phyloP scores from a whole-genome alignment of 2,888 invertebrate species.

The Cephus spinipes region DNA sequence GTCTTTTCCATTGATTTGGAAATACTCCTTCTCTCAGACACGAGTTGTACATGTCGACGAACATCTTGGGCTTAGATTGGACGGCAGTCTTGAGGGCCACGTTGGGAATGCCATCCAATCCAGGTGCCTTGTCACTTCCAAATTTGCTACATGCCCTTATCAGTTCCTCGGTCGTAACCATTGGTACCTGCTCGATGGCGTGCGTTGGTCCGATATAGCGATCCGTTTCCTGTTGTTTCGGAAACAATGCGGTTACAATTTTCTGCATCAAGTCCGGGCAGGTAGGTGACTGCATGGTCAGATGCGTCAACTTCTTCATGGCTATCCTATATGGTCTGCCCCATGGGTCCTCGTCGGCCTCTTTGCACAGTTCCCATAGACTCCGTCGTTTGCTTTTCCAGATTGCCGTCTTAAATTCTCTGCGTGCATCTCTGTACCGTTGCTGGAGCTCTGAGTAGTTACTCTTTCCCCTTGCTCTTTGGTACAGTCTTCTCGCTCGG shows the following conservation, averaged over 20 bases:
- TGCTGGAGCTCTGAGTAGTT: slow-evolving; percentile 9
- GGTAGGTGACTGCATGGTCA: slow-evolving; percentile 16
- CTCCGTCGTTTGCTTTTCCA: slow-evolving; percentile 22
- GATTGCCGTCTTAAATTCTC: slow-evolving; percentile 18
- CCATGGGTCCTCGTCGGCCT: slow-evolving; percentile 37
- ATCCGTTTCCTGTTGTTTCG: slow-evolving; percentile 16
- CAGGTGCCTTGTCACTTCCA: slow-evolving; percentile 33
- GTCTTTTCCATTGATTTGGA: slow-evolving; percentile 23
- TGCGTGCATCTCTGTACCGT: slow-evolving; percentile 13
- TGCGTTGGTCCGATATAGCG: background rate
- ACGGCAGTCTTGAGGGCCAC: slow-evolving; percentile 29
- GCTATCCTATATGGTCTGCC: slow-evolving; percentile 38
- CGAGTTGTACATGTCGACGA: too few relatives aligned
- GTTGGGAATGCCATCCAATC: slow-evolving; percentile 33
- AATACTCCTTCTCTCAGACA: slow-evolving; percentile 20
- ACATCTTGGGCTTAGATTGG: slow-evolving; percentile 17
- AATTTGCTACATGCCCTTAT: slow-evolving; percentile 21
- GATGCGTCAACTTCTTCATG: slow-evolving; percentile 24
- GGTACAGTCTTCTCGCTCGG: slow-evolving; percentile 14
- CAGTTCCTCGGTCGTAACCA: slow-evolving; percentile 26
- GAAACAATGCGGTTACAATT: slow-evolving; percentile 30
- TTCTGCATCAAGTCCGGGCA: slow-evolving; percentile 25
- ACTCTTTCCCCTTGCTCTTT: slow-evolving; percentile 14
- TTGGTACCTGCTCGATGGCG: slow-evolving; percentile 15
- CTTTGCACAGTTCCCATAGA: slow-evolving; percentile 34